Evolutionary conservation across 1,140 invertebrate species (phyloP), one percentile per base, ranked within the genome.

Genomic region (Hycleus phaleratus): DNA sequence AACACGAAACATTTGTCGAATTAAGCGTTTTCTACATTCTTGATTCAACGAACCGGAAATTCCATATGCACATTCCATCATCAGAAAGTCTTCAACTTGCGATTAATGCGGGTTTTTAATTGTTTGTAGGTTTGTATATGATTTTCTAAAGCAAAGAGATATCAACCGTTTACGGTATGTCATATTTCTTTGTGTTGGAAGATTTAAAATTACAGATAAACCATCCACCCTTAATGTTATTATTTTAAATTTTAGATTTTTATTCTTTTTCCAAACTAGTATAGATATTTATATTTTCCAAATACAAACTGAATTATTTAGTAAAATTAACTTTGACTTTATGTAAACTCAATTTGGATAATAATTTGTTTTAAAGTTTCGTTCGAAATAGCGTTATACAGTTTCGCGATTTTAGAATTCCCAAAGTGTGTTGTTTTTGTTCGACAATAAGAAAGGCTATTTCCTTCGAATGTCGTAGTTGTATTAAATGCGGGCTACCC

Each of bases 61-160:
- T 65, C 60, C 66, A 65, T 61, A 65, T 68, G 61, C 61, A 61
- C 63, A 65, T 68, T 68, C 59, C 66, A 68, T 68, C 66, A 68
- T 68, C 64, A 60, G 24, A 43, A 59, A 60, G 58, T 61, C 50
- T 61, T 61, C 47, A 55, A 50, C 49, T 59, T 52, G 39, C 52
- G 56, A 62, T 65, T 62, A 63, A 67, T 65, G 60, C 63, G 61
- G 59, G 59, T 64, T 63, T 67, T 67, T 65, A 67, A 67, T 67
- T 67, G 65, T 64, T 63, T 46, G 44, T 51, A 55, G 51, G 59
- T 49, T 46, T 53, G 49, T 53, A 53, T 51, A 53, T 60, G 47
- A 56, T 53, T 60, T 60, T 55, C 51, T 55, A 39, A 55, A 55
- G 46, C 52, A 55, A 55, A 55, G 52, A 42, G 51, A 53, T 32